These are phyloP conservation scores for Ophraella communa DNA, from an alignment of 2,888 invertebrate species.

Conservation along the genomic window DNA sequence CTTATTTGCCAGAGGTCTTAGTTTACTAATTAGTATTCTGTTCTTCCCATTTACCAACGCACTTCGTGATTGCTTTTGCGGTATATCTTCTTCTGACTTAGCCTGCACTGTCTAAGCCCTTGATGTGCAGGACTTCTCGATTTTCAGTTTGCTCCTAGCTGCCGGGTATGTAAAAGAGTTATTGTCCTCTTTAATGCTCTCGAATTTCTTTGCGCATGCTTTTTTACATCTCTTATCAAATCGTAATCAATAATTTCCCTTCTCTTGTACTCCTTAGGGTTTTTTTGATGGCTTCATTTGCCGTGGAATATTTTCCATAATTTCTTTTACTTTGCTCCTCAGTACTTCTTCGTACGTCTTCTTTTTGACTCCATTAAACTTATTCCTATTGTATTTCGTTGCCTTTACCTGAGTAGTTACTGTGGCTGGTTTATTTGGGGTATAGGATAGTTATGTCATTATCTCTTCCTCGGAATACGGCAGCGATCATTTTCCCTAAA, in stretches of 20 bases:
- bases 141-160: not conserved
- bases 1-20: not conserved
- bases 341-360: constrained; percentile 9
- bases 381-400: no score
- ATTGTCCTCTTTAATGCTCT: not conserved
- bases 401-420: no score
- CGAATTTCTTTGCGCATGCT: not conserved
- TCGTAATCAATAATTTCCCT: constrained; percentile 5
- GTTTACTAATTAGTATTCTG: no score
- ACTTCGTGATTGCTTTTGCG: no score
- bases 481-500: no score
- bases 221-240: not conserved
- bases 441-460: no score
- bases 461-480: no score
- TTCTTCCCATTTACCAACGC: not conserved
- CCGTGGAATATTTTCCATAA: not conserved
- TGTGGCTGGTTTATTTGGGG: no score
- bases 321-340: not conserved
- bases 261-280: constrained; percentile 10
- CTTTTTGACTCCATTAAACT: no score
- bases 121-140: not conserved
- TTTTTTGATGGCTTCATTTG: not conserved
- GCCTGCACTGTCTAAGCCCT: not conserved
- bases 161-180: no score
- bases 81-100: no score